Base-by-base conservation (phyloP, 2,797 vertebrate species). In the Coluber constrictor region DNA sequence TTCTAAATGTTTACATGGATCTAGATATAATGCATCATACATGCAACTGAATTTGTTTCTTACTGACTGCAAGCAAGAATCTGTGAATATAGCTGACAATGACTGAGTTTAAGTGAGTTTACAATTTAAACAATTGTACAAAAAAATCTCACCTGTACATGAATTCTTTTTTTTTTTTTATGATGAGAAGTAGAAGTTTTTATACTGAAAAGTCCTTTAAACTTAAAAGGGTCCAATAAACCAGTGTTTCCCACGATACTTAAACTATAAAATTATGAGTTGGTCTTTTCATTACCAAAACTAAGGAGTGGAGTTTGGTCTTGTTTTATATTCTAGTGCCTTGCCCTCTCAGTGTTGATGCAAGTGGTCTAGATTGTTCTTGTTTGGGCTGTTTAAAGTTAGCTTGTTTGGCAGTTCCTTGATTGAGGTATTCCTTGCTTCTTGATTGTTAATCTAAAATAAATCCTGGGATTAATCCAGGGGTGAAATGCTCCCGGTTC, bases 1-100 rank as follows among this genome's bases (percentile, higher is more conserved):
- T 86, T 89, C 87, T 95, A 90, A 92, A 4, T 55, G 95, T 63
- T 29, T 74, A 55, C 56, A 54, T 91, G 18, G 43, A 20, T 29
- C 63, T 10, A 51, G 60, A 66, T 90, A 54, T 25, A 54, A 6
- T 32, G 51, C 20, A n/a, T 74, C n/a, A 86, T 60, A 57, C 25
- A 29, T 47, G 32, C 3, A 70, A n/a, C 18, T 8, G 32, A n/a
- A 66, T 74, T 8, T 70, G 57, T 88, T 88, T 61, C n/a, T 88
- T 88, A 37, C 16, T 57, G 55, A 47, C 43, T 83, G 74, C 43
- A 83, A 25, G 37, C 79, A 47, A 59, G 32, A 32, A 88, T 88
- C 87, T 88, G 87, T 59, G 8, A 25, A 47, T 59, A 37, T 56
- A 88, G 32, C 32, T 59, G n/a, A 88, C 8, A 83, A 47, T 23